phyloP scores from a whole-genome alignment of 1,140 invertebrate species.

The Andricus grossulariae region DNA sequence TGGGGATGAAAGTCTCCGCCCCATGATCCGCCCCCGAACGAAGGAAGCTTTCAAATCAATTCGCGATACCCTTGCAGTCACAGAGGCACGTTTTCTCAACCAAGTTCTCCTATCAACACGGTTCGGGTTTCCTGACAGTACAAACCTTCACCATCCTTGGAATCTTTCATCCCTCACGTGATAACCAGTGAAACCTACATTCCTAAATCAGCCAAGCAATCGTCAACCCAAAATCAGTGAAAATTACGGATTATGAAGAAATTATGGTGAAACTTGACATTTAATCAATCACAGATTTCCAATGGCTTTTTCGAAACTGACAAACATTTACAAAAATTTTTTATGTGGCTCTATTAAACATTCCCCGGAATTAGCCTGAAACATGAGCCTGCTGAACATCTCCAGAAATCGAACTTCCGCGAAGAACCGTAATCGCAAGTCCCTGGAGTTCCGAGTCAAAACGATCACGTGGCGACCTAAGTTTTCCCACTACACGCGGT shows the following conservation, averaged over 20 bases:
- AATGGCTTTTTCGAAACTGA: too few relatives aligned
- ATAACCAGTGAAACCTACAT: neutral
- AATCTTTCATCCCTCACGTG: conserved; percentile 15
- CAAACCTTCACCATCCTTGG: conserved; percentile 14
- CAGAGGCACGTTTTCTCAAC: conserved; percentile 60
- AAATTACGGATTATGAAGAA: neutral
- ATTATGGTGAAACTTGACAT: neutral
- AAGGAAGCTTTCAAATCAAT: conserved; percentile 70
- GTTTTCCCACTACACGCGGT: conserved; percentile 9
- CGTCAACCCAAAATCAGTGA: neutral
- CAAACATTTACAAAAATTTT: too few relatives aligned
- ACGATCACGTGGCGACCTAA: conserved; percentile 17
- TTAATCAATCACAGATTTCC: too few relatives aligned
- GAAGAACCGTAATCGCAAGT: conserved; percentile 5
- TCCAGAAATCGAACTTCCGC: neutral
- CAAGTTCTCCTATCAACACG: conserved; percentile 38
- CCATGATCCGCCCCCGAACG: conserved; percentile 58
- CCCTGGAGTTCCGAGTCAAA: conserved; percentile 10
- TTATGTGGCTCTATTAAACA: neutral
- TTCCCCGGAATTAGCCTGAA: neutral
- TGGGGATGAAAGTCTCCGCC: conserved; percentile 63
- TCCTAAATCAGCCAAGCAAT: neutral
- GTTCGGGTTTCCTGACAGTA: conserved; percentile 5
- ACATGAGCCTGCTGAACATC: neutral
- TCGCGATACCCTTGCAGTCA: conserved; percentile 64